Base-by-base conservation (phyloP, 2,113 vertebrate genomes). In the Gymnarchus niloticus region DNA sequence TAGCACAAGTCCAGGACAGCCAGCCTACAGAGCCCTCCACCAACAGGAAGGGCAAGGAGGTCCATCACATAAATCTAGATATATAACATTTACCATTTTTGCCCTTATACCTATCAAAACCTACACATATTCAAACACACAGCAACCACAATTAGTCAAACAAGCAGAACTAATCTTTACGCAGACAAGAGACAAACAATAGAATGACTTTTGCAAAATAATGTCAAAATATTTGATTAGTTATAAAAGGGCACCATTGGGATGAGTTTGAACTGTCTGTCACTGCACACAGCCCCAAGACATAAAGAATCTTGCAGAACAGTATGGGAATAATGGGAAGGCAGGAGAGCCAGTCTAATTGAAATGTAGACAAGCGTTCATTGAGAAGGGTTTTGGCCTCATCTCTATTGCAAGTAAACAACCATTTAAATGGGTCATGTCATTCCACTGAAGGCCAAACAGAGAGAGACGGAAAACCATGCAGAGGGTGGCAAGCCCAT, bases 331-430 rank as follows among this genome's bases (percentile, higher is more conserved):
- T 85, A 85, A 80, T 78, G 54, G 84, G 14, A 19, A 44, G 51
- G 65, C 69, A 37, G 51, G 28, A 56, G 54, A 37, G 52, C 52
- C 84, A 25, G 9, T 52, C 41, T 85, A 85, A 85, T 85, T 85
- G 84, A 85, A 85, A 57, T 86, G 76, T 86, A 86, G 78, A 81
- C 77, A 59, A 81, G 85, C 61, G 85, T 49, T 86, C 56, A 81
- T 65, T 65, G 85, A 86, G 85, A 46, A 82, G 77, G 76, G 51
- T 81, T 81, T 82, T 86, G 85, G 78, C 85, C 85, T 41, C 73
- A 25, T 57, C 73, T 85, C 84, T 82, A 82, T 59, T 65, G 25
- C 56, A 44, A 80, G 77, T 82, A 81, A 81, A 86, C 77, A 86
- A 44, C 56, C 77, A 61, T 86, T 61, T 86, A 82, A 86, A 81